Evolutionary conservation across 2,113 vertebrate species (phyloP).

Genomic region (Rhadina sibilatrix): DNA sequence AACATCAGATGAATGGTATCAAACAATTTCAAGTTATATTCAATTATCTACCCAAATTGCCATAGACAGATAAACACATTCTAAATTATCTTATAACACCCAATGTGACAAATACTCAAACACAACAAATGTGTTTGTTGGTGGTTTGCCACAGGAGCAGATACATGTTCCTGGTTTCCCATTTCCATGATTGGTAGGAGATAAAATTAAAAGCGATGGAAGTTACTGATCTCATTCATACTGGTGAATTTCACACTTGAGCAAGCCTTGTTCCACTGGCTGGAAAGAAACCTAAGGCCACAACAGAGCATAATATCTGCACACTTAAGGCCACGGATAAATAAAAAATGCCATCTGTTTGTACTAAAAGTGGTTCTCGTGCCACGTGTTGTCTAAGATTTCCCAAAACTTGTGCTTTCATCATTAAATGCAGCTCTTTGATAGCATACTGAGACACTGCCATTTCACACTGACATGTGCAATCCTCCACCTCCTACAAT

Average conservation of each 20-base stretch:
- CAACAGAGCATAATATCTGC: neutral
- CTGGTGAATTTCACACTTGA: neutral
- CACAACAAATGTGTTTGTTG: neutral
- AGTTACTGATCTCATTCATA: neutral
- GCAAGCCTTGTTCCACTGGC: neutral
- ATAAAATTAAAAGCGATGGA: neutral
- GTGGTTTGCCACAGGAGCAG: neutral
- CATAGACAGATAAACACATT: neutral
- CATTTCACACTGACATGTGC: neutral
- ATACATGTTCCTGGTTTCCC: neutral
- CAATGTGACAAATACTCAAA: neutral
- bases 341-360: neutral
- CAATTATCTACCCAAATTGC: neutral
- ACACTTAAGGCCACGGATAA: accelerated
- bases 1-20: neutral
- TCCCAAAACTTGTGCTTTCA: neutral
- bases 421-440: neutral
- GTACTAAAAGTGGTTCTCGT: neutral
- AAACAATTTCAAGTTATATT: neutral
- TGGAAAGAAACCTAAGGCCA: neutral
- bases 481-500: neutral
- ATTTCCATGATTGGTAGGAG: neutral
- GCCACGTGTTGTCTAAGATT: accelerated
- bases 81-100: neutral
- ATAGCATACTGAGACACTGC: neutral